Evolutionary conservation across 1,140 invertebrate species (phyloP).

Genomic region (Vollenhovia emeryi): DNA sequence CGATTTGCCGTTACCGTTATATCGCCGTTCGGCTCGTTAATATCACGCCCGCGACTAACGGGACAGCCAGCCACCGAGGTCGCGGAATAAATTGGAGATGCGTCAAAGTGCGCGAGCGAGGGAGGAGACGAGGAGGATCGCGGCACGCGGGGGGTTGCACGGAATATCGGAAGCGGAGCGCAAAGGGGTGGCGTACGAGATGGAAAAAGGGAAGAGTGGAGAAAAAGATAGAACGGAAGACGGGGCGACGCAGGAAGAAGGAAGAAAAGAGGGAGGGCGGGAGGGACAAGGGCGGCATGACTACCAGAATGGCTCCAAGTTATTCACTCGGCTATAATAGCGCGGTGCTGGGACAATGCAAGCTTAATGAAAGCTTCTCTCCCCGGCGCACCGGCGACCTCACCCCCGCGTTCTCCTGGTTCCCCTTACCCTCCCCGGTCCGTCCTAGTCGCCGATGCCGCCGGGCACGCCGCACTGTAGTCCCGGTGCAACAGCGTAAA

Average conservation of each 20-base stretch:
- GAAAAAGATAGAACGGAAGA: neutral
- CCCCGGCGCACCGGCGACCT: conserved; percentile 26
- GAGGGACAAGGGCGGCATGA: conserved; percentile 45
- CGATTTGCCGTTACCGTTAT: conserved; percentile 48
- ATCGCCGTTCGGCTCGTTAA: conserved; percentile 58
- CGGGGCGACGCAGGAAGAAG: neutral
- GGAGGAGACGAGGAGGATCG: neutral
- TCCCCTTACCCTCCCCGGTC: conserved; percentile 2
- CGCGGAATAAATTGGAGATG: conserved; percentile 62
- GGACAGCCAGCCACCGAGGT: conserved; percentile 30
- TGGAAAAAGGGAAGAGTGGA: neutral
- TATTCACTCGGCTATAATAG: conserved; percentile 80
- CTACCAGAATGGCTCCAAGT: conserved; percentile 73
- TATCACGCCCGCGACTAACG: conserved; percentile 14
- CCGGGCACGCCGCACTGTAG: conserved; percentile 40
- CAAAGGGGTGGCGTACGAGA: neutral
- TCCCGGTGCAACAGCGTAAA: conserved; percentile 75
- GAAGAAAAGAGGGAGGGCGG: neutral
- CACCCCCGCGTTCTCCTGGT: neutral
- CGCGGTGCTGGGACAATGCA: conserved; percentile 80
- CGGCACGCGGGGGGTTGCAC: neutral
- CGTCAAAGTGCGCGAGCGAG: conserved; percentile 38
- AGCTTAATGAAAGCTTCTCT: conserved; percentile 81
- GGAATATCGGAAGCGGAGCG: conserved; percentile 17
- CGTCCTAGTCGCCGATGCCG: conserved; percentile 15